A percentile compares a stretch with the other conserved stretches of the same genome.
Conservation (phyloP, 2,797 vertebrate species). For the Paedocypris micromegethes region DNA sequence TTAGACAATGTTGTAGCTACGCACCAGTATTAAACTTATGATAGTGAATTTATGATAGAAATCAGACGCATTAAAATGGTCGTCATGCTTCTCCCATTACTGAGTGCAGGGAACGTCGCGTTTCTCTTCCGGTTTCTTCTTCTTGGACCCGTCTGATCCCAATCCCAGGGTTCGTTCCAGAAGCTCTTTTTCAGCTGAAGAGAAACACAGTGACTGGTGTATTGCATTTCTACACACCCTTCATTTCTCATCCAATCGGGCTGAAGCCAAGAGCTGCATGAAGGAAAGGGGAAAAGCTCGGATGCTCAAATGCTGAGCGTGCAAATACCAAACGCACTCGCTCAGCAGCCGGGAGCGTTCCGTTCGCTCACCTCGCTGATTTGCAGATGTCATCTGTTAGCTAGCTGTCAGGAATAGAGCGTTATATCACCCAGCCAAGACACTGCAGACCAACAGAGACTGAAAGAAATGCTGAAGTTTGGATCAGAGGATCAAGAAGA, state of each 20-base stretch:
- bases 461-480: constrained; percentile 16
- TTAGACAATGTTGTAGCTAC: too few species aligned
- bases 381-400: constrained; percentile 23
- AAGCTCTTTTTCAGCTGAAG: constrained; percentile 49
- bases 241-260: too few species aligned
- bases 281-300: background rate
- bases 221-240: background rate
- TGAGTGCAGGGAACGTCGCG: constrained; percentile 49
- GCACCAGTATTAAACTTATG: too few species aligned
- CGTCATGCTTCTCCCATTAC: background rate
- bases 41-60: background rate
- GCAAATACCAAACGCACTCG: constrained; percentile 12
- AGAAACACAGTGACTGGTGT: constrained; percentile 1
- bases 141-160: constrained; percentile 45
- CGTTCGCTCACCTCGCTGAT: constrained; percentile 23
- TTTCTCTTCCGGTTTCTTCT: constrained; percentile 32
- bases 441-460: constrained; percentile 1
- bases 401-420: constrained; percentile 13
- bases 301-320: constrained; percentile 5
- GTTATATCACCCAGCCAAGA: constrained; percentile 1
- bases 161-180: constrained; percentile 56
- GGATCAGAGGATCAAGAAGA: too few species aligned
- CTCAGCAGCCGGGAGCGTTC: constrained; percentile 15
- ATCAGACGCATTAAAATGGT: background rate
- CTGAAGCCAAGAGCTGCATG: background rate